Percentiles rank a stretch among this genome's conserved stretches.
These are phyloP conservation scores for Thera obeliscata DNA, from an alignment of 2,888 invertebrate species.

Conservation along the genomic window DNA sequence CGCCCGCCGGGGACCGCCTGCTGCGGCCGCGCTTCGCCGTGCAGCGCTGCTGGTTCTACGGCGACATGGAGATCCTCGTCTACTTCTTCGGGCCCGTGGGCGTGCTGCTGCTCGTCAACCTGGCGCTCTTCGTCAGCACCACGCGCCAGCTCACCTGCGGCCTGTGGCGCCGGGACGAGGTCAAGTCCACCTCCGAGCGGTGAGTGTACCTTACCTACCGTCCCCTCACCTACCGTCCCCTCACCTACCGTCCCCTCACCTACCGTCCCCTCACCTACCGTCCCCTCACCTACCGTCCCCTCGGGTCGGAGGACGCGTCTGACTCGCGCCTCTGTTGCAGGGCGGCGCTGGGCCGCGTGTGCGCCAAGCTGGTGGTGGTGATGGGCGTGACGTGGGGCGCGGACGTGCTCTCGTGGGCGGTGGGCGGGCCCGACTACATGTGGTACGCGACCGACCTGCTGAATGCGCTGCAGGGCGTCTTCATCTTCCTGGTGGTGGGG, in stretches of 20 bases:
- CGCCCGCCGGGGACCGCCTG: conserved; percentile 82
- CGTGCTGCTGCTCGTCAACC: conserved; percentile 89
- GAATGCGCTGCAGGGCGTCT: conserved; percentile 94
- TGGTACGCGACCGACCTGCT: conserved; percentile 94
- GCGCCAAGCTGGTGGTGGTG: conserved; percentile 91
- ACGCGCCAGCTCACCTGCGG: conserved; percentile 94
- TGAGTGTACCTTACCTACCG: conserved; percentile 38
- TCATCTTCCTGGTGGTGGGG: conserved; percentile 94
- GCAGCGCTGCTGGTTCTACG: conserved; percentile 93
- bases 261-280: no score
- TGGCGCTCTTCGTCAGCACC: conserved; percentile 91
- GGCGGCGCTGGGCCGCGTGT: conserved; percentile 92
- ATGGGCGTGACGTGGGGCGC: conserved; percentile 86
- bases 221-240: no score
- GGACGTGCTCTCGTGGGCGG: conserved; percentile 93
- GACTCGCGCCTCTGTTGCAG: conserved; percentile 54
- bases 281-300: not conserved
- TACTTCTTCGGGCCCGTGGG: conserved; percentile 95
- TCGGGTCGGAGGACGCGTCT: not conserved
- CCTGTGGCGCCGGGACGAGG: conserved; percentile 94
- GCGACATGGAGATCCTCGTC: conserved; percentile 91
- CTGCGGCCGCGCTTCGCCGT: conserved; percentile 92
- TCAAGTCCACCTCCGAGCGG: conserved; percentile 89
- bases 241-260: no score
- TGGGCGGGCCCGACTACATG: conserved; percentile 90